Conservation (phyloP, 2,113 vertebrate species). For the Callipepla squamata region DNA sequence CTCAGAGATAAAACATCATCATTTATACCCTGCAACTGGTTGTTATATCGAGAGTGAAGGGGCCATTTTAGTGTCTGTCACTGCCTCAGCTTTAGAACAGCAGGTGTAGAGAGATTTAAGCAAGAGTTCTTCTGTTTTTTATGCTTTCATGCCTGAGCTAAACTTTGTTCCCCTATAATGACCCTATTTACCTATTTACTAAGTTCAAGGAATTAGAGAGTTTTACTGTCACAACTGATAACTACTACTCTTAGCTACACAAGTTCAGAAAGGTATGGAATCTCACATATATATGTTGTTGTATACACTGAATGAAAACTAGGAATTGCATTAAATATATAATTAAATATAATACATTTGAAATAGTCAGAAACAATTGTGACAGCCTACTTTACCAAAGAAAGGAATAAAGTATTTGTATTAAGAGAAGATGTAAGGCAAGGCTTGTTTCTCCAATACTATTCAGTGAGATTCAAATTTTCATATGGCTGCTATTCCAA, state of each 20-base stretch:
- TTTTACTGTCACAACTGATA: not conserved
- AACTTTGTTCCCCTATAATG: not conserved
- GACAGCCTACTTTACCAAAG: not conserved
- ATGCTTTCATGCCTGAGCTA: not conserved
- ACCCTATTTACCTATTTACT: not conserved
- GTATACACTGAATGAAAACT: not conserved
- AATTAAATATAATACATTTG: not conserved
- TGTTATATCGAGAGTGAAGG: not conserved
- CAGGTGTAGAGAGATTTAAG: not conserved
- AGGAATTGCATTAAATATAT: not conserved
- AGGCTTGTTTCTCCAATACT: not conserved
- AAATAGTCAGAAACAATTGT: not conserved
- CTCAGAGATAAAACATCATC: not conserved
- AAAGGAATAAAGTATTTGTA: not conserved
- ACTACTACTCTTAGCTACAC: not conserved
- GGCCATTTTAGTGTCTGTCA: not conserved
- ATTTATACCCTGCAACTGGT: not conserved
- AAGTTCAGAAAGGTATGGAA: not conserved
- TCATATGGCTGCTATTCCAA: not conserved
- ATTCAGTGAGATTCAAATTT: not conserved
- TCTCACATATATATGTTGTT: not conserved
- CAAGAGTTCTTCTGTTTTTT: not conserved
- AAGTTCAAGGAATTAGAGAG: not conserved
- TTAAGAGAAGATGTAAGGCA: not conserved
- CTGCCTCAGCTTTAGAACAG: not conserved